Conservation (phyloP, 92 coral and sea anemone species). For the Zoanthus solanderi region DNA sequence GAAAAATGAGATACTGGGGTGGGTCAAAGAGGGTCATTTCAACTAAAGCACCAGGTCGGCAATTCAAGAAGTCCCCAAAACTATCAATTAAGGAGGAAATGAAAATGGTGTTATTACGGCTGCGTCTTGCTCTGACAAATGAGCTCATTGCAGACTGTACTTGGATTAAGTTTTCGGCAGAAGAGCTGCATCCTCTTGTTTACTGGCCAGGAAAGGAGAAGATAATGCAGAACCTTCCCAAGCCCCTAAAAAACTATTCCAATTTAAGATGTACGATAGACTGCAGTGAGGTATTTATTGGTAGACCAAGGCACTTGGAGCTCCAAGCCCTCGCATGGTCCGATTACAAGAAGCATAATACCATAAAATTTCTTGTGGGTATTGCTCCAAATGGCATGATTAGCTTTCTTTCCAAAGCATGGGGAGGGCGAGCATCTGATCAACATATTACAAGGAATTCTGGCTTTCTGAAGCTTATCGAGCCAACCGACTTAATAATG, state of each 20-base stretch:
- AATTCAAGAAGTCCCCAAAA: slow-evolving; percentile 48
- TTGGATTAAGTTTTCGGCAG: slow-evolving; percentile 70
- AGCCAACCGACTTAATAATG: slow-evolving; percentile 70
- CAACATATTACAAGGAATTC: slow-evolving; percentile 60
- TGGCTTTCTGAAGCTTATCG: slow-evolving; percentile 67
- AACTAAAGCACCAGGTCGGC: slow-evolving; percentile 43
- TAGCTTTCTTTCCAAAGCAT: slow-evolving; percentile 66
- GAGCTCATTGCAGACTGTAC: slow-evolving; percentile 71
- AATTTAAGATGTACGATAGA: slow-evolving; percentile 67
- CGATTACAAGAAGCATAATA: slow-evolving; percentile 73
- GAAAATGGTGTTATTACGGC: slow-evolving; percentile 40
- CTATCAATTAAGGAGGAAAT: slow-evolving; percentile 62
- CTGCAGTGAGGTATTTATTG: slow-evolving; percentile 77
- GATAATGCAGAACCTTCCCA: slow-evolving; percentile 55
- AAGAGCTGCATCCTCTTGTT: slow-evolving; percentile 42
- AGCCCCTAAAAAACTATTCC: slow-evolving; percentile 48
- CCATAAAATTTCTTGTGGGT: slow-evolving; percentile 69
- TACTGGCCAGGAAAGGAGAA: slow-evolving; percentile 64
- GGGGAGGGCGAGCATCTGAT: slow-evolving; percentile 78
- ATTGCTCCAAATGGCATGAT: slow-evolving; percentile 79
- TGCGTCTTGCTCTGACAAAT: slow-evolving; percentile 56
- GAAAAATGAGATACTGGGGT: slow-evolving; percentile 66
- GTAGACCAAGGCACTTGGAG: slow-evolving; percentile 60
- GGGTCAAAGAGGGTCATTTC: slow-evolving; percentile 64
- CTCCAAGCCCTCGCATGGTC: slow-evolving; percentile 77